Conservation (phyloP, 2,888 invertebrate genomes). For the Eristalinus sepulchralis region DNA sequence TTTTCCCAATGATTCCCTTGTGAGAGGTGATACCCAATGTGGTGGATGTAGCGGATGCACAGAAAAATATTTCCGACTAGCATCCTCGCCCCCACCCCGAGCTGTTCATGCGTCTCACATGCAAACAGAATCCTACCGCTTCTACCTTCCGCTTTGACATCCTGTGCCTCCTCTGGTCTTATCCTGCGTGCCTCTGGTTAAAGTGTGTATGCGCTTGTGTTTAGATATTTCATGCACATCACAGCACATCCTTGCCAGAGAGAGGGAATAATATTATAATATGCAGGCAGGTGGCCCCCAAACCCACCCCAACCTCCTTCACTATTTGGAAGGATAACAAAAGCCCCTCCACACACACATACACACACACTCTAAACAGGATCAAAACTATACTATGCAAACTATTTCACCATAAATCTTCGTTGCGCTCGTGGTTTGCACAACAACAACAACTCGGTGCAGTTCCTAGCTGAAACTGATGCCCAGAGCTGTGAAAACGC, state of each 20-base stretch:
- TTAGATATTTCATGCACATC: constrained; percentile 53
- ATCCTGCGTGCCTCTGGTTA: background rate
- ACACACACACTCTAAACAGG: constrained; percentile 57
- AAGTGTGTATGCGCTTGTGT: constrained; percentile 4
- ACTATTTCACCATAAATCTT: constrained; percentile 70
- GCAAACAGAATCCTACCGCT: constrained; percentile 35
- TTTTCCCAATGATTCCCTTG: background rate
- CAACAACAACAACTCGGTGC: background rate
- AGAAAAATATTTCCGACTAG: constrained; percentile 55
- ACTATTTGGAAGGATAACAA: constrained; percentile 35
- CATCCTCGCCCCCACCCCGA: constrained; percentile 28
- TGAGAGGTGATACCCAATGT: background rate
- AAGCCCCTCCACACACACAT: constrained; percentile 54
- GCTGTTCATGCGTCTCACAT: constrained; percentile 59
- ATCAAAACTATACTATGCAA: constrained; percentile 67
- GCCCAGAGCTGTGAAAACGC: background rate
- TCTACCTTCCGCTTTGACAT: background rate
- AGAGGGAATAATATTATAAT: constrained; percentile 61
- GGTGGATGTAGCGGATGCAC: constrained; percentile 31
- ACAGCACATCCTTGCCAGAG: constrained; percentile 32
- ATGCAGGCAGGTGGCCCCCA: constrained; percentile 18
- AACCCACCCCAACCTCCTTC: background rate
- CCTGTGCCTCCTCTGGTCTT: background rate
- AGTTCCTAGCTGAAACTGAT: background rate
- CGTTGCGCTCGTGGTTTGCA: constrained; percentile 59